Percentiles rank a stretch among this genome's conserved stretches.
Evolutionary conservation across 1,140 invertebrate genomes (phyloP).

Genomic region (Phymastichus coffea): DNA sequence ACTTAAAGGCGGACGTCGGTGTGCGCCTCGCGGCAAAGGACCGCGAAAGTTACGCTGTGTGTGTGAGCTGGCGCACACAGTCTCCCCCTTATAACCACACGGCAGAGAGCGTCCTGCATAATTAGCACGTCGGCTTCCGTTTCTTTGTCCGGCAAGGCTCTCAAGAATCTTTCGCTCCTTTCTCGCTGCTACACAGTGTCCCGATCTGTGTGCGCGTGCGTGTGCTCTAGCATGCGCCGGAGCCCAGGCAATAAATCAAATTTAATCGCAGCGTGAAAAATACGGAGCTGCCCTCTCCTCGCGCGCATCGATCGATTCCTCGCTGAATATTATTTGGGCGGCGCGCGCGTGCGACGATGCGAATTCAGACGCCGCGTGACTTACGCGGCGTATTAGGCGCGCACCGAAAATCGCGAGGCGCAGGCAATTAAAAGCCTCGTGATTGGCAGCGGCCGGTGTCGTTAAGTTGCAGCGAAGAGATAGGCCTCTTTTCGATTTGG

Average conservation of each 20-base stretch:
- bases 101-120: conserved; percentile 37
- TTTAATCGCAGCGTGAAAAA: conserved; percentile 36
- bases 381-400: too few relatives aligned
- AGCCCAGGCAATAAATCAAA: conserved; percentile 46
- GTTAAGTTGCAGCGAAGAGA: too few relatives aligned
- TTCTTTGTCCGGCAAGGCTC: conserved; percentile 36
- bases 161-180: background rate
- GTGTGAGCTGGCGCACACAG: background rate
- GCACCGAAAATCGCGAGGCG: too few relatives aligned
- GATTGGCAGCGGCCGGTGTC: too few relatives aligned
- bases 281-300: conserved; percentile 15
- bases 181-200: too few relatives aligned
- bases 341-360: background rate
- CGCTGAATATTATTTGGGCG: too few relatives aligned
- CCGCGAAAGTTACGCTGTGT: conserved; percentile 36
- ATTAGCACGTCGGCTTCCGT: conserved; percentile 51
- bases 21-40: conserved; percentile 1
- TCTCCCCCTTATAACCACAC: background rate
- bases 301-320: conserved; percentile 18
- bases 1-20: conserved; percentile 3
- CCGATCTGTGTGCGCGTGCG: too few relatives aligned
- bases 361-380: too few relatives aligned
- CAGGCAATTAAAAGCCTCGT: too few relatives aligned
- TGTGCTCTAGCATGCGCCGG: too few relatives aligned
- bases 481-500: too few relatives aligned